Evolutionary conservation across 2,113 vertebrate genomes (phyloP).

Genomic region (Lasiurus borealis): DNA sequence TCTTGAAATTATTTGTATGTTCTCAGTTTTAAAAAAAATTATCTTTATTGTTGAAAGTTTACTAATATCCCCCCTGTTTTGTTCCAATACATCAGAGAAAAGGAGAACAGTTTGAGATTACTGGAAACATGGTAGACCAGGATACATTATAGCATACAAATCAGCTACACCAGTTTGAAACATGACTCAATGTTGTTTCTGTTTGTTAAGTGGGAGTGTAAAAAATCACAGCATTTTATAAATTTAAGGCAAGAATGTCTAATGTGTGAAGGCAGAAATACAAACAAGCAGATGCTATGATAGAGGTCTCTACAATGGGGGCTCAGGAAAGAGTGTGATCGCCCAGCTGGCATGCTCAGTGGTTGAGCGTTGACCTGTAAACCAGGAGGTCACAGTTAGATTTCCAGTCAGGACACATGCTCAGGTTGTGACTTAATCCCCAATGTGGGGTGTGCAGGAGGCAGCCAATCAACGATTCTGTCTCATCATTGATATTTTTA

Average conservation of each 20-base stretch:
- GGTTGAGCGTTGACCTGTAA: too few relatives aligned
- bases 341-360: too few relatives aligned
- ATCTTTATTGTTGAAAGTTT: too few relatives aligned
- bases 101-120: background rate
- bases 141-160: background rate
- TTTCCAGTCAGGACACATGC: too few relatives aligned
- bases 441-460: too few relatives aligned
- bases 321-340: too few relatives aligned
- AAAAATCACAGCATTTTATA: background rate
- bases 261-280: background rate
- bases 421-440: too few relatives aligned
- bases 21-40: too few relatives aligned
- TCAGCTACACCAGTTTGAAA: background rate
- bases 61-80: too few relatives aligned
- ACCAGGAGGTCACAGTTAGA: too few relatives aligned
- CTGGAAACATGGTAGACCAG: background rate
- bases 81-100: background rate
- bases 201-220: background rate
- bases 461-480: too few relatives aligned
- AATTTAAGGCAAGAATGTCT: background rate
- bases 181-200: background rate
- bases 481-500: too few relatives aligned
- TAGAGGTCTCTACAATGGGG: background rate
- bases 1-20: background rate
- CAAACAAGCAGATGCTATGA: background rate